Evolutionary conservation across 2,113 vertebrate genomes (phyloP).

Genomic region (Lagopus leucura): DNA sequence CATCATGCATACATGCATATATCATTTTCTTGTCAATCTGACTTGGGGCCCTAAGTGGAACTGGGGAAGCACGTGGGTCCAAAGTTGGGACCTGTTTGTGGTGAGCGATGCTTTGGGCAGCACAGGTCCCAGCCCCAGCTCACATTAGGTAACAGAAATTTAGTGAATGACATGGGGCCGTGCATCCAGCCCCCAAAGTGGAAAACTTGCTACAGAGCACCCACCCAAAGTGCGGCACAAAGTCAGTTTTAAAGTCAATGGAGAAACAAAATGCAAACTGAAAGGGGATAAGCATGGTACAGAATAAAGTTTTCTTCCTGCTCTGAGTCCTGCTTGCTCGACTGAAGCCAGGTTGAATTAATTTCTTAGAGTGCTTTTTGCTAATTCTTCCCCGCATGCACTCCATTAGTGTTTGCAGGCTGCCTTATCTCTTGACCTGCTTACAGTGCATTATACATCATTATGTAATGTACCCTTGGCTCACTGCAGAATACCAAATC

Average conservation of each 20-base stretch:
- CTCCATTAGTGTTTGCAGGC: conserved; percentile 35
- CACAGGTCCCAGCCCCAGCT: neutral
- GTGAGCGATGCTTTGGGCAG: neutral
- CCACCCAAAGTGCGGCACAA: neutral
- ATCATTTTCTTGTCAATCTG: neutral
- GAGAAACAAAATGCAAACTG: neutral
- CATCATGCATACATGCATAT: too few species aligned
- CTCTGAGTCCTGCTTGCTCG: neutral
- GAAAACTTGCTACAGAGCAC: neutral
- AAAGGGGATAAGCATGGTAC: neutral
- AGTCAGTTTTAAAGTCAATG: neutral
- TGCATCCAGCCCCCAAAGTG: neutral
- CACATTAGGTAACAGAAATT: neutral
- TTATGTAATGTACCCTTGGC: conserved; percentile 28
- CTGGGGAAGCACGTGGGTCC: fast-evolving
- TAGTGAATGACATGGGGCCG: fast-evolving
- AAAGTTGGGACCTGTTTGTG: fast-evolving
- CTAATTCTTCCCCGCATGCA: conserved; percentile 32
- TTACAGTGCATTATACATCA: conserved; percentile 31
- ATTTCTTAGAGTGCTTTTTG: conserved; percentile 65
- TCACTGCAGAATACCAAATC: neutral
- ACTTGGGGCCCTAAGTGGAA: neutral
- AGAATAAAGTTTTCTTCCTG: neutral
- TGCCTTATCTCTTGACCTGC: conserved; percentile 58
- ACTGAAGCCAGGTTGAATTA: conserved; percentile 18